Percentiles rank a stretch among this genome's conserved stretches.
Evolutionary conservation across 2,888 invertebrate species (phyloP).

Genomic region (Coenonympha glycerion): DNA sequence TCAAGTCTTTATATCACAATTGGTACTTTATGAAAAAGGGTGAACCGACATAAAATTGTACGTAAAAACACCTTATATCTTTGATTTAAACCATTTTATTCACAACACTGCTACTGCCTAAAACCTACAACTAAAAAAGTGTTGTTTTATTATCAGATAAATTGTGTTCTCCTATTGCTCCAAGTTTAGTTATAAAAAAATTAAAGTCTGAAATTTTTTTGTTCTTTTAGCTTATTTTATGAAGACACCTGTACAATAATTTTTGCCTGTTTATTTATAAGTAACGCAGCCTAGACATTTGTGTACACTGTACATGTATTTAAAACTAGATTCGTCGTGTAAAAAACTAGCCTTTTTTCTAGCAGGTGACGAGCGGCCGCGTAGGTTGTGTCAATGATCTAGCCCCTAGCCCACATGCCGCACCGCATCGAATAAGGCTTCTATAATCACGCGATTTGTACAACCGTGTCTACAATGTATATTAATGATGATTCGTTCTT

Average conservation of each 20-base stretch:
- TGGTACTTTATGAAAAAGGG: no score
- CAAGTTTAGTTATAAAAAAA: no score
- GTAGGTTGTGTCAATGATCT: slow-evolving; percentile 76
- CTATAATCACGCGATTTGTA: slow-evolving; percentile 64
- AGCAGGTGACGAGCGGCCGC: slow-evolving; percentile 71
- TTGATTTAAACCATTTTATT: no score
- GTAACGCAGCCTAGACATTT: slow-evolving; percentile 29
- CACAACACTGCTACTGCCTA: no score
- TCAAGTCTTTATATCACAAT: no score
- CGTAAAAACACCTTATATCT: no score
- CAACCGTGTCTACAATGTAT: slow-evolving; percentile 36
- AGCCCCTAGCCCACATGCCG: slow-evolving; percentile 73
- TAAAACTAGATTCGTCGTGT: slow-evolving; percentile 59
- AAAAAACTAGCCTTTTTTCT: slow-evolving; percentile 55
- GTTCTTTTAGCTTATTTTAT: slow-evolving; percentile 19
- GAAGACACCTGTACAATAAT: slow-evolving; percentile 17
- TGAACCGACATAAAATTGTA: no score
- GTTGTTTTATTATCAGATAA: no score
- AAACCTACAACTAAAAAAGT: no score
- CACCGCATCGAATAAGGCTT: slow-evolving; percentile 69
- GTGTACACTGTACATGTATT: slow-evolving; percentile 40
- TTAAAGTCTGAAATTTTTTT: no score
- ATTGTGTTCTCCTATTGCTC: no score
- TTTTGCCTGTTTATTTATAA: no score
- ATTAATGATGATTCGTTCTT: slow-evolving; percentile 16